phyloP scores from a whole-genome alignment of 2,888 invertebrate species.

The Caenorhabditis sp. region DNA sequence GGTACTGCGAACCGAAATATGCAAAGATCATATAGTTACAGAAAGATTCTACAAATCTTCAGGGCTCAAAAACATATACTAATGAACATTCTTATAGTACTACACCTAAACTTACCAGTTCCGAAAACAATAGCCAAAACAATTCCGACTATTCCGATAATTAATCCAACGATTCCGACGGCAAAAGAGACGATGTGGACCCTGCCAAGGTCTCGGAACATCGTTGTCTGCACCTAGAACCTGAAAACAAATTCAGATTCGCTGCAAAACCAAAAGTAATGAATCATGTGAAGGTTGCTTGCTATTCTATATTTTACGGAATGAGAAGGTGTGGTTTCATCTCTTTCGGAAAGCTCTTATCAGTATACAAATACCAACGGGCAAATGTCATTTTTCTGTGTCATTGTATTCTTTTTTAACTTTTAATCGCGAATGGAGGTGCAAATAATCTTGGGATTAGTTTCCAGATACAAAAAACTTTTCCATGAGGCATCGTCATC shows the following conservation, averaged over 20 bases:
- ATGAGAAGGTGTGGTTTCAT: constrained; percentile 40
- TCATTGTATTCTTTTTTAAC: constrained; percentile 57
- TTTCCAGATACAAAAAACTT: constrained; percentile 5
- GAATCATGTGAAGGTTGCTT: constrained; percentile 7
- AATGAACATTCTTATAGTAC: too few relatives aligned
- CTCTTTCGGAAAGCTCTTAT: constrained; percentile 13
- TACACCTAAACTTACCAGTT: constrained; percentile 37
- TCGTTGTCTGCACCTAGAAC: constrained; percentile 18
- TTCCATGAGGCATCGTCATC: constrained; percentile 18
- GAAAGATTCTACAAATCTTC: too few relatives aligned
- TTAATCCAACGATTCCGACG: constrained; percentile 57
- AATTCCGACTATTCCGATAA: constrained; percentile 60
- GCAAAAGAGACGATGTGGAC: constrained; percentile 65
- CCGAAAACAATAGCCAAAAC: constrained; percentile 65
- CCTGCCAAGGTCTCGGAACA: constrained; percentile 56
- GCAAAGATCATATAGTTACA: too few relatives aligned
- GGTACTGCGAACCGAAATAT: too few relatives aligned
- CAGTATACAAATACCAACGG: constrained; percentile 24
- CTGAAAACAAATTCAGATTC: constrained; percentile 2
- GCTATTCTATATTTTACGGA: constrained; percentile 18
- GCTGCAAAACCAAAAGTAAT: constrained; percentile 1
- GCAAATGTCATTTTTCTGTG: constrained; percentile 39
- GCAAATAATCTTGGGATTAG: constrained; percentile 47
- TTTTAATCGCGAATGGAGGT: constrained; percentile 53
- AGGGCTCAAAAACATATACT: too few relatives aligned